phyloP scores from a whole-genome alignment of 2,888 invertebrate species.

The Clepsis dumicolana region DNA sequence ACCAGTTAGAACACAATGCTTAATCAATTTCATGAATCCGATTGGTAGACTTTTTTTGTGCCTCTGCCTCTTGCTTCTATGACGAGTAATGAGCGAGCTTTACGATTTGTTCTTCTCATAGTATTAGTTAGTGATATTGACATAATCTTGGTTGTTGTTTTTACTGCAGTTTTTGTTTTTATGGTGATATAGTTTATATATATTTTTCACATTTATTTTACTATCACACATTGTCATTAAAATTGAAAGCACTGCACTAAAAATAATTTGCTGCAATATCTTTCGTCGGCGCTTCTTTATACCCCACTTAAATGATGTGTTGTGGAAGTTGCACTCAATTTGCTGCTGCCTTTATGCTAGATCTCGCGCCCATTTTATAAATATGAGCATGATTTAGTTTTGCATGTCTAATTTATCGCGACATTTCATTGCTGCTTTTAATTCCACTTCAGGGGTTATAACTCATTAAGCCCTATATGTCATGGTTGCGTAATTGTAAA shows the following conservation, averaged over 20 bases:
- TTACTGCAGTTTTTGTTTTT: not conserved
- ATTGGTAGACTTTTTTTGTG: not conserved
- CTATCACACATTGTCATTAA: conserved; percentile 11
- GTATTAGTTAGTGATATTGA: not conserved
- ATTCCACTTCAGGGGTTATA: conserved; percentile 5
- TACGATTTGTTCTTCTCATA: not conserved
- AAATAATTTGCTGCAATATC: conserved; percentile 17
- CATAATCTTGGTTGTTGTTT: not conserved
- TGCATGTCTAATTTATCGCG: conserved; percentile 18
- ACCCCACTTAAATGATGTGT: conserved; percentile 29
- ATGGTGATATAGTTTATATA: not conserved
- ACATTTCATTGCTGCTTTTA: conserved; percentile 3
- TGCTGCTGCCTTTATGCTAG: conserved; percentile 15
- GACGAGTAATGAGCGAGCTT: not conserved
- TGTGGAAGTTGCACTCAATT: conserved; percentile 31
- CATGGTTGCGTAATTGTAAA: conserved; percentile 7
- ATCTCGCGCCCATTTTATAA: conserved; percentile 28
- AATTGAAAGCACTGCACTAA: not conserved
- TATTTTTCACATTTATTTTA: not conserved
- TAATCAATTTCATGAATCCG: not conserved
- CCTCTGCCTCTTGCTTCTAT: not conserved
- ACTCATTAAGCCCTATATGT: conserved; percentile 23
- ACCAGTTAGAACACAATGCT: not conserved
- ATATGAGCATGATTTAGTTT: conserved; percentile 30
- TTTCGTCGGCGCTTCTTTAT: conserved; percentile 26